phyloP scores from a whole-genome alignment of 1,140 invertebrate genomes.

The Ceratina australensis region DNA sequence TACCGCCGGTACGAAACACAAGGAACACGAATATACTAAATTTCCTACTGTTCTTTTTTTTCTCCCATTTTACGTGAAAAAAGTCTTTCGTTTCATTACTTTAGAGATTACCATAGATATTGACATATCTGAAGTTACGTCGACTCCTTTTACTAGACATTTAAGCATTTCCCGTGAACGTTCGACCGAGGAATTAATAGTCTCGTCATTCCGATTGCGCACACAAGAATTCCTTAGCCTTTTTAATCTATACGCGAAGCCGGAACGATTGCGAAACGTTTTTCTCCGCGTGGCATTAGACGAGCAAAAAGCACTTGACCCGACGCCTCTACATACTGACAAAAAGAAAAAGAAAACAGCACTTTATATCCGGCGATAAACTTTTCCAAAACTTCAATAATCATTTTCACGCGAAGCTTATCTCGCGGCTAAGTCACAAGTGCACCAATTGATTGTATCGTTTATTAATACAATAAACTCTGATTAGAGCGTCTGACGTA shows the following conservation, averaged over 20 bases:
- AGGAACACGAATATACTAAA: conserved; percentile 22
- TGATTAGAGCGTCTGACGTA: conserved; percentile 31
- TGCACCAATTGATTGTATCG: conserved; percentile 44
- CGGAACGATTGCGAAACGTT: conserved; percentile 33
- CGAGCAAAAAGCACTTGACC: conserved; percentile 21
- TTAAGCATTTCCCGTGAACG: conserved; percentile 8
- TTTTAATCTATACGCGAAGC: conserved; percentile 7
- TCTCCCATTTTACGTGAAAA: neutral
- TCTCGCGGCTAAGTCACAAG: conserved; percentile 30
- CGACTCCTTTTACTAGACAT: neutral
- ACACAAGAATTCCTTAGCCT: neutral
- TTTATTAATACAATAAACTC: conserved; percentile 47
- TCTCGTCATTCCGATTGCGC: conserved; percentile 7
- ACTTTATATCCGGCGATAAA: conserved; percentile 15
- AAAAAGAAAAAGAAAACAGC: neutral
- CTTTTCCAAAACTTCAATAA: conserved; percentile 37
- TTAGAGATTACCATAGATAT: conserved; percentile 19
- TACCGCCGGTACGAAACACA: conserved; percentile 33
- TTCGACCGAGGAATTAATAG: conserved; percentile 12
- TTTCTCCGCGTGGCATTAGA: conserved; percentile 34
- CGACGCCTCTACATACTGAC: neutral
- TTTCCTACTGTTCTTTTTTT: neutral
- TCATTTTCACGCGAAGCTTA: too few species aligned
- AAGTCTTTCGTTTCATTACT: conserved; percentile 20
- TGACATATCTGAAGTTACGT: too few species aligned